These are phyloP conservation scores for Chrysolina haemoptera DNA, from an alignment of 2,888 invertebrate species.

Conservation along the genomic window DNA sequence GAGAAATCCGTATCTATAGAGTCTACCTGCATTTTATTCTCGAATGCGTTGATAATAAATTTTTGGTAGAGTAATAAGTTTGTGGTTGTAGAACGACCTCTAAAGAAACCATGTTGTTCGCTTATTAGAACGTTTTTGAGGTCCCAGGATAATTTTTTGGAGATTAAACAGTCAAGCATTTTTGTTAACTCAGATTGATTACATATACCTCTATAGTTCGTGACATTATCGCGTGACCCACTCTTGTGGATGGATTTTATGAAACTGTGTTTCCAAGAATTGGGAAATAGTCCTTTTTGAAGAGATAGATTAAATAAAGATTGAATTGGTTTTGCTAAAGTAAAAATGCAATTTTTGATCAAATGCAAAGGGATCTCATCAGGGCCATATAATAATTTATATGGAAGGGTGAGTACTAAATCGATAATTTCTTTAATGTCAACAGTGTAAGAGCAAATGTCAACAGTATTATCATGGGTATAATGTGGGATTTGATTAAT, in stretches of 20 bases:
- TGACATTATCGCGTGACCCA: conserved; percentile 15
- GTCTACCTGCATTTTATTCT: conserved; percentile 20
- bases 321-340: conserved; percentile 25
- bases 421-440: conserved; percentile 3
- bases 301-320: conserved; percentile 16
- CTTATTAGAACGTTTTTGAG: neutral
- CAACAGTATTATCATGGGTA: conserved; percentile 15
- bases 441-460: conserved; percentile 2
- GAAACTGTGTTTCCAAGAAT: conserved; percentile 26
- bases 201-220: conserved; percentile 19
- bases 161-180: conserved; percentile 12
- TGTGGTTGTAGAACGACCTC: conserved; percentile 32
- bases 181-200: conserved; percentile 3
- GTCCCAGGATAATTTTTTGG: conserved; percentile 14
- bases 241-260: conserved; percentile 23
- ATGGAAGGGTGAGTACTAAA: neutral
- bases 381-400: neutral
- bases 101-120: conserved; percentile 32
- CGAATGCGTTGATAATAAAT: conserved; percentile 13
- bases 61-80: conserved; percentile 28
- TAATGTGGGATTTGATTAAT: conserved; percentile 20
- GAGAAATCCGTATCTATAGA: conserved; percentile 31
- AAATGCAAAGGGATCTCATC: neutral
- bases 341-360: conserved; percentile 4
- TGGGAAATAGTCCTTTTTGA: conserved; percentile 17